A percentile compares a stretch with the other conserved stretches of the same genome.
Conservation (phyloP, 2,797 vertebrate species). For the Manis crassicaudata region DNA sequence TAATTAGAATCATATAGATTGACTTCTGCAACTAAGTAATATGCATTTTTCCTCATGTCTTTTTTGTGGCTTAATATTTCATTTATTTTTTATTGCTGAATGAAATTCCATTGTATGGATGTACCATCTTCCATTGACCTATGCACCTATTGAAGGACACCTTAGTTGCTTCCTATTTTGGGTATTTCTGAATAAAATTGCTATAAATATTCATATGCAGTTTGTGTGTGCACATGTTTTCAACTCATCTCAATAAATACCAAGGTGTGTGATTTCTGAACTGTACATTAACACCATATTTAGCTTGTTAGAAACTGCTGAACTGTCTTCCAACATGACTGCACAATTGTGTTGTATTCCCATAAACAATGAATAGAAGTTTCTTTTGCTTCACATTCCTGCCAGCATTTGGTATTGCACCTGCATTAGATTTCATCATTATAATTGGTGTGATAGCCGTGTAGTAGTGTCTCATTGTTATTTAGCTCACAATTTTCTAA, state of each 20-base stretch:
- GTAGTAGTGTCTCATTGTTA: not conserved
- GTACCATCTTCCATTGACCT: not conserved
- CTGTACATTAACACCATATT: not conserved
- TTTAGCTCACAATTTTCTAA: not conserved
- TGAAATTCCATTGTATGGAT: not conserved
- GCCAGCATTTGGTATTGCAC: not conserved
- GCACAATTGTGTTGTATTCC: not conserved
- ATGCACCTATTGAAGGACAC: not conserved
- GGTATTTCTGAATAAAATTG: not conserved
- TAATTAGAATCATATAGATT: not conserved
- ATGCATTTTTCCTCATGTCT: not conserved
- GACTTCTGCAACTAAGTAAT: not conserved
- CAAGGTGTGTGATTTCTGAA: not conserved
- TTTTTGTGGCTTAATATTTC: not conserved
- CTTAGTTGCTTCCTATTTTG: not conserved
- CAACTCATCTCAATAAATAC: not conserved
- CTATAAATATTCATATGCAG: not conserved
- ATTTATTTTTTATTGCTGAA: not conserved
- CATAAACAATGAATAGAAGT: not conserved
- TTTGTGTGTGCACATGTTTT: not conserved
- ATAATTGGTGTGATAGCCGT: accelerated
- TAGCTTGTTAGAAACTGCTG: not conserved
- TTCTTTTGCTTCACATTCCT: not conserved
- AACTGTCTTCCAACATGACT: not conserved
- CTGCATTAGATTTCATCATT: not conserved